Base-by-base conservation (phyloP, 1,140 invertebrate species). In the Scylla paramamosain region DNA sequence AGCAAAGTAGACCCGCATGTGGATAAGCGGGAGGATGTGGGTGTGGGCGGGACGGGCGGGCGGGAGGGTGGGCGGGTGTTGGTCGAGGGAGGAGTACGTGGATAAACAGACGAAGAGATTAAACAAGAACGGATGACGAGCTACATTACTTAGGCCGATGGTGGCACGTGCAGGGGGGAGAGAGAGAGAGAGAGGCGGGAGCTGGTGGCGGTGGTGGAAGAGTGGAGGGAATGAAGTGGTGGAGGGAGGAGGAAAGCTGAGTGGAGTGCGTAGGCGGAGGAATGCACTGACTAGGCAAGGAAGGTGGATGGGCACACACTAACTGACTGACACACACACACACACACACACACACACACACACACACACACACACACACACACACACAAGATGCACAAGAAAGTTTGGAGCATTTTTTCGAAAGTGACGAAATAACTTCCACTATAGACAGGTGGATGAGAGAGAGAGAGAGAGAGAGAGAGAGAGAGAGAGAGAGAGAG, bases 401-500 rank as follows among this genome's bases (percentile, higher is more conserved):
- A 77, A 20, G 67, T 77, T n/a, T 77, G 8, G 20, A 20, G 0
- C 25, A 7, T n/a, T 77, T 77, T 77, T 77, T 77, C n/a, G 12
- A 20, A 77, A n/a, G 67, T 77, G 67, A 77, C 25, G 67, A 77
- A 77, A 77, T 77, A 7, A 77, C 25, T 20, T n/a, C 7, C 8
- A 59, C 3, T 77, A n/a, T n/a, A 77, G 67, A 77, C 6, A 7
- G 25, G n/a, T n/a, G 67, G 1, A n/a, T n/a, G 67, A n/a, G 67
- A n/a, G 67, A 4, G 52, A 77, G 67, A 77, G 67, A 77, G n/a
- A 25, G 67, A 87, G 84, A 91, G 77, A 46, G 77, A 84, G 77
- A 93, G 92, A 83, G 82, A 93, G 77, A 93, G 39, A 86, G 92
- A 93, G 83, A 93, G 82, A 93, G 83, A 86, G 46, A 86, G n/a